Evolutionary conservation across 1,140 invertebrate genomes (phyloP), one percentile per base, ranked within the genome.

Genomic region (Calephelis virginiensis): DNA sequence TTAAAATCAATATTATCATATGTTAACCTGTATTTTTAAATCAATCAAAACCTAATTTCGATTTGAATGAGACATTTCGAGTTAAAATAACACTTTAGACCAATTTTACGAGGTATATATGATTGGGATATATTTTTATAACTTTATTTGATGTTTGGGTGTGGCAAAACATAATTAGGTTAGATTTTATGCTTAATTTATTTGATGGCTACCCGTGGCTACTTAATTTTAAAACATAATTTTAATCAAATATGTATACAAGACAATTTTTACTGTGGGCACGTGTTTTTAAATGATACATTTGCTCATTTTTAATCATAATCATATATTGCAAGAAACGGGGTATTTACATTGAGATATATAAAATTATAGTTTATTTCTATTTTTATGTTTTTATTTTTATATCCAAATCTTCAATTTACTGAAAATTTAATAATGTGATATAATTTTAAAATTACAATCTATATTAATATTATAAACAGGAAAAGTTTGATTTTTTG

Each of bases 141-240:
- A 28, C 50, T 53, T 53, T 10, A 53, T 53, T 53, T 53, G 50
- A 53, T 14, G 50, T 14, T 17, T 28, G 50, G 50, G 8, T 53
- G 49, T 14, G 49, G 49, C 17, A 5, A 53, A 53, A 53, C 17
- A 53, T 53, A 17, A 53, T 53, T 53, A 53, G 49, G 49, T 53
- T 53, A 53, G 49, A 53, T 53, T 53, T 49, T 53, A 53, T 13
- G 14, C 4, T 17, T 53, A 53, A 53, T 53, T 53, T 53, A 53
- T 53, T 13, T 53, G 49, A 53, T 53, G 49, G 49, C 49, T 53
- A 53, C 49, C 49, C 17, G 49, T 13, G 49, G 49, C 17, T 17
- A 53, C 2, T 53, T 53, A 53, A 53, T 53, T 43, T 43, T 43
- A 43, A 40, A 43, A 43, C 7, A 43, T 53, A 53, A 53, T 10